phyloP scores from a whole-genome alignment of 37 sponge, comb jelly and placozoan species.

The Ianthella basta region DNA sequence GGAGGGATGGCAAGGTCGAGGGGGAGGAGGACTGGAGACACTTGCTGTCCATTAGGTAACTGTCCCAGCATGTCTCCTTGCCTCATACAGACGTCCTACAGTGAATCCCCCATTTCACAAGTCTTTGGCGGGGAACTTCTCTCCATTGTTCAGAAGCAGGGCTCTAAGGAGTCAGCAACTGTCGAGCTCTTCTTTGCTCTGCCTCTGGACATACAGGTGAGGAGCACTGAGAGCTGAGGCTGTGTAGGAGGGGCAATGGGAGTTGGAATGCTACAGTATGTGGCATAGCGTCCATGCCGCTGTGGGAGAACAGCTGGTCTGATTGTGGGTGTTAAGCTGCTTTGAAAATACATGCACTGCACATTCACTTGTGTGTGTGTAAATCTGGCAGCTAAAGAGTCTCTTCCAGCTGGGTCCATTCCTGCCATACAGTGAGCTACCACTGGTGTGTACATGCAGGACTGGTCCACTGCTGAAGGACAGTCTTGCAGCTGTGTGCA shows the following conservation, averaged over 20 bases:
- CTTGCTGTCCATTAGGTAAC: conserved; percentile 53
- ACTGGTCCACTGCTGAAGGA: too few species aligned
- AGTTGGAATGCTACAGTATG: background rate
- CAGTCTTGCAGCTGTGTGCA: background rate
- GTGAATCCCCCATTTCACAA: conserved; percentile 81
- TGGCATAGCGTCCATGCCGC: too few species aligned
- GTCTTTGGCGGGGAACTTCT: conserved; percentile 91
- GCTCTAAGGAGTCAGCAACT: conserved; percentile 93
- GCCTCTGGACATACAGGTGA: conserved; percentile 92
- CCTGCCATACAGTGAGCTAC: too few species aligned
- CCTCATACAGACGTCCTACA: conserved; percentile 59
- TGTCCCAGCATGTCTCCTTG: background rate
- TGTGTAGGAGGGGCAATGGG: background rate
- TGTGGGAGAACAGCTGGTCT: too few species aligned
- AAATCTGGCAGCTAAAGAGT: too few species aligned
- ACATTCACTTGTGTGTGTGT: too few species aligned
- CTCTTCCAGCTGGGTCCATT: too few species aligned
- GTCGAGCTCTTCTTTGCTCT: conserved; percentile 96
- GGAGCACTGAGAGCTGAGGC: background rate
- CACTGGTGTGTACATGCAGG: too few species aligned
- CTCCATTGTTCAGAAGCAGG: conserved; percentile 77
- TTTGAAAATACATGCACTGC: too few species aligned
- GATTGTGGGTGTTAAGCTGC: too few species aligned
- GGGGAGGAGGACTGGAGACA: conserved; percentile 88
- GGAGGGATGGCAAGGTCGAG: conserved; percentile 33